A percentile compares a stretch with the other conserved stretches of the same genome.
phyloP scores from a whole-genome alignment of 2,888 invertebrate genomes.

The Melipona beecheii region DNA sequence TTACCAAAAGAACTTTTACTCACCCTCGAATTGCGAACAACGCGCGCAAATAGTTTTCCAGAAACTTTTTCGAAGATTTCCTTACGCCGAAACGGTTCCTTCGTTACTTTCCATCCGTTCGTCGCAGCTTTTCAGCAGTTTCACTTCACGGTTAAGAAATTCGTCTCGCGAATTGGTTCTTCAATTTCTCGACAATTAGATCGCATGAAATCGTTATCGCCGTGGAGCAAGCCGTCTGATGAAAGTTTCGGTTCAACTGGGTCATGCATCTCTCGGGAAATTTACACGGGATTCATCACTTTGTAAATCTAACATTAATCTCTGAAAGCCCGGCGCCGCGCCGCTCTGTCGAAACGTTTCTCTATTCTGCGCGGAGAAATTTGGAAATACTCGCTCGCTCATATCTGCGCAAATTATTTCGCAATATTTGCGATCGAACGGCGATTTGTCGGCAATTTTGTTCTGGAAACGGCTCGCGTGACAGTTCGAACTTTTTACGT shows the following conservation, averaged over 20 bases:
- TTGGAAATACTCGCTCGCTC: slow-evolving; percentile 16
- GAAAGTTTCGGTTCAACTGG: slow-evolving; percentile 33
- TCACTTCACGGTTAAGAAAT: slow-evolving; percentile 28
- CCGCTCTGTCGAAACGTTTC: not conserved
- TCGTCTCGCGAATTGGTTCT: not conserved
- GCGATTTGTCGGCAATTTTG: not conserved
- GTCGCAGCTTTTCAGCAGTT: not conserved
- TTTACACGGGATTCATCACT: slow-evolving; percentile 45
- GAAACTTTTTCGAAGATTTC: too few species aligned
- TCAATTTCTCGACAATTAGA: slow-evolving; percentile 22
- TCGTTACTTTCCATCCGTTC: not conserved
- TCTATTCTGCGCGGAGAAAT: not conserved
- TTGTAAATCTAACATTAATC: slow-evolving; percentile 49
- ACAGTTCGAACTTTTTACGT: not conserved
- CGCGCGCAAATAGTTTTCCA: not conserved
- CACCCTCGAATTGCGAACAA: not conserved
- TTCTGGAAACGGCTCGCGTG: not conserved
- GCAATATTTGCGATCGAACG: not conserved
- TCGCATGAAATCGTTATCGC: slow-evolving; percentile 31
- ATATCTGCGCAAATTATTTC: not conserved
- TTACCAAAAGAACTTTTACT: not conserved
- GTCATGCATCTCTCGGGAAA: slow-evolving; percentile 31
- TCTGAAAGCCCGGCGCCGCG: slow-evolving; percentile 1
- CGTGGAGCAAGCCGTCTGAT: not conserved
- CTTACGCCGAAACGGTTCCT: not conserved